Evolutionary conservation across 2,113 vertebrate species (phyloP), one percentile per base, ranked within the genome.

Genomic region (Ammodytes dubius): DNA sequence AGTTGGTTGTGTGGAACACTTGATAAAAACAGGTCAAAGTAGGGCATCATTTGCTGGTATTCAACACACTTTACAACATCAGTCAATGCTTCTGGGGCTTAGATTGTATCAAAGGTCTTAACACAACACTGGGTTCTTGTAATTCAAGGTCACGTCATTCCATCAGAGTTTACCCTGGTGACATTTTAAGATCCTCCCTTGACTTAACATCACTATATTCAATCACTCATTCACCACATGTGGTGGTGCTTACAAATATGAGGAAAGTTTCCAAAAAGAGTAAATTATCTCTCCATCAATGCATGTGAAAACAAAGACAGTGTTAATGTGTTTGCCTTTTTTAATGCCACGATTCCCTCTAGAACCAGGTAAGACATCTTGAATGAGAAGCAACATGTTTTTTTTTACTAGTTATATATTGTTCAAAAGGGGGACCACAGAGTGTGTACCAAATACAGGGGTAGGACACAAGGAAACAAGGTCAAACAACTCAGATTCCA

Each of bases 131-230:
- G 27, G 6, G 4, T 57, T 37, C 5, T 12, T 59, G 12, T 59
- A 0, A 37, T 12, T 35, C 11, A 1, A n/a, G 15, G 4, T 37
- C 3, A 1, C 1, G 3, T 14, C 6, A 37, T 0, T 40, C 40
- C 54, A 53, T 37, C n/a, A 46, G 27, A 54, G 3, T 1, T 43
- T 8, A 4, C 47, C 7, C 15, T 42, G 35, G 4, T 15, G 42
- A 58, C n/a, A 6, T 42, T 40, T 40, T 43, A 67, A 27, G 2
- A 17, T 59, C 57, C 35, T 6, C 54, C 6, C 39, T n/a, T 42
- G 58, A 61, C 60, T 45, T 27, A 19, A 4, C 17, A 10, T 54
- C 4, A 12, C 49, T 7, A 13, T 37, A 6, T 13, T 53, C 9
- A 69, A 27, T 27, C 27, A 27, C 27, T 27, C 19, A 14, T 39